These are phyloP conservation scores for Pipra filicauda DNA, from an alignment of 2,113 vertebrate genomes.

Conservation along the genomic window DNA sequence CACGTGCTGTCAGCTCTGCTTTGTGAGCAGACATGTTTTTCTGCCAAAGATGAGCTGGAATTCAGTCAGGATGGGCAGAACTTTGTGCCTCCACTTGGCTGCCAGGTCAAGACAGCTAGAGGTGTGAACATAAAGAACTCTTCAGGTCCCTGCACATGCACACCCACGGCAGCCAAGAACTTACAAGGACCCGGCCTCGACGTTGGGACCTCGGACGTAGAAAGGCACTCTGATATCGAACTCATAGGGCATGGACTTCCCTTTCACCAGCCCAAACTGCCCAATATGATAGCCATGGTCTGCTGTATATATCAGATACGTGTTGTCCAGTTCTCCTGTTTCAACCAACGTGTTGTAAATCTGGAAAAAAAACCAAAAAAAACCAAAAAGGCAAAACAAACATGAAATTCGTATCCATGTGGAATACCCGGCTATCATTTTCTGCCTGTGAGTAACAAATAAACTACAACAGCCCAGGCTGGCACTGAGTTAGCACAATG, in stretches of 20 bases:
- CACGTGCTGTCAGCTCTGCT: not conserved
- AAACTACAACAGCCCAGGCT: not conserved
- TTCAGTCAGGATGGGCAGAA: not conserved
- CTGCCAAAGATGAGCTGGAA: not conserved
- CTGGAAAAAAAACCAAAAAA: conserved; percentile 62
- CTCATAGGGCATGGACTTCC: conserved; percentile 98
- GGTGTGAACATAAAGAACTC: not conserved
- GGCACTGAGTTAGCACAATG: not conserved
- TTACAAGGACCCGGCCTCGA: conserved; percentile 92
- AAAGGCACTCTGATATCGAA: conserved; percentile 97
- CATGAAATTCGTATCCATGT: not conserved
- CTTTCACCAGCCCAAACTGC: conserved; percentile 96
- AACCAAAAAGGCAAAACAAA: not conserved
- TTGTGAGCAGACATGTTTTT: not conserved
- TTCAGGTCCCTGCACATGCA: not conserved
- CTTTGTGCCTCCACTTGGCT: not conserved
- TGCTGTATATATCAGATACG: conserved; percentile 93
- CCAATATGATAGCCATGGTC: conserved; percentile 98
- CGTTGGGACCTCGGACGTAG: conserved; percentile 91
- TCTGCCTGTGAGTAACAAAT: not conserved
- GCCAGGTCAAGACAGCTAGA: not conserved
- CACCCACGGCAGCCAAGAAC: conserved; percentile 28
- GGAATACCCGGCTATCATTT: not conserved
- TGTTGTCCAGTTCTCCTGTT: conserved; percentile 93
- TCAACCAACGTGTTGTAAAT: conserved; percentile 90